Evolutionary conservation across 2,113 vertebrate genomes (phyloP).

Genomic region (Sapayoa aenigma): DNA sequence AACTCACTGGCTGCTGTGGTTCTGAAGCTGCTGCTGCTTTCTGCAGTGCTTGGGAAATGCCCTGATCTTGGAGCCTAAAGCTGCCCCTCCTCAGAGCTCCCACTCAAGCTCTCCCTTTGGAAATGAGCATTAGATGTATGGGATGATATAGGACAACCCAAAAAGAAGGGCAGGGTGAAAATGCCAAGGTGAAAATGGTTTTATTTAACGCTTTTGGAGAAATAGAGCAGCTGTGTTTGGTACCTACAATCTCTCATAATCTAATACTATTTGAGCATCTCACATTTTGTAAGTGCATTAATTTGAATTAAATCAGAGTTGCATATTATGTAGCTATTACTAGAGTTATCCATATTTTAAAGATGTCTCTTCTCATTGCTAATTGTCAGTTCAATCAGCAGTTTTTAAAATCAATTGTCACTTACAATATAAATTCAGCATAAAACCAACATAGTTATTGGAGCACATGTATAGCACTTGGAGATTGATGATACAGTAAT

Average conservation of each 20-base stretch:
- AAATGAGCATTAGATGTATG: background rate
- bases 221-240: background rate
- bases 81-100: background rate
- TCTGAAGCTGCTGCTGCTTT: background rate
- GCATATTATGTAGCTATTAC: background rate
- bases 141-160: accelerated
- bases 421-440: background rate
- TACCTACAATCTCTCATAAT: background rate
- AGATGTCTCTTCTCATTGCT: background rate
- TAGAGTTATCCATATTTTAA: background rate
- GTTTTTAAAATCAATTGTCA: background rate
- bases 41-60: background rate
- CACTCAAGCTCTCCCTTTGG: background rate
- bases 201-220: background rate
- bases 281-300: background rate
- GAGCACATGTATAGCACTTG: background rate
- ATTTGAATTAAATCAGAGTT: background rate
- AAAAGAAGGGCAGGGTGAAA: background rate
- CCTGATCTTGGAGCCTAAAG: background rate
- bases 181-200: background rate
- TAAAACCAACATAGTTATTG: background rate
- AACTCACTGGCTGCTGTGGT: background rate
- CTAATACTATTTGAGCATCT: background rate
- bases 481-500: background rate
- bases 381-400: background rate